These are phyloP conservation scores for zebrafish (Danio rerio) DNA, from an alignment of 2,113 vertebrate genomes.

Conservation along the genomic window GRCz12tu NC_133188.1:24026501-24027000, in stretches of 20 bases:
- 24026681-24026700: slow-evolving; percentile 8
- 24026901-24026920: slow-evolving; percentile 16
- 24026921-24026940: not conserved
- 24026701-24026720: slow-evolving; percentile 48
- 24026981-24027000: slow-evolving; percentile 26
- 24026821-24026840: slow-evolving; percentile 9
- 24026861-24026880: slow-evolving; percentile 29
- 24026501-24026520: slow-evolving; percentile 17
- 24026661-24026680: slow-evolving; percentile 56
- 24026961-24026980: slow-evolving; percentile 23
- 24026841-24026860: slow-evolving; percentile 9
- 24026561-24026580: slow-evolving; percentile 66
- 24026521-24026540: slow-evolving; percentile 64
- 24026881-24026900: not conserved
- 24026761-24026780: not conserved
- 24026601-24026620: not conserved
- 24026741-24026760: not conserved
- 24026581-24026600: slow-evolving; percentile 69
- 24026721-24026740: not conserved
- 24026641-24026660: slow-evolving; percentile 52
- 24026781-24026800: not conserved
- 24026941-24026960: slow-evolving; percentile 26
- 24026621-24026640: slow-evolving; percentile 49
- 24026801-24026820: not conserved
- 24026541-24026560: slow-evolving; percentile 60